Base-by-base conservation (phyloP, 2,797 vertebrate genomes). In the Calcarius lapponicus region DNA sequence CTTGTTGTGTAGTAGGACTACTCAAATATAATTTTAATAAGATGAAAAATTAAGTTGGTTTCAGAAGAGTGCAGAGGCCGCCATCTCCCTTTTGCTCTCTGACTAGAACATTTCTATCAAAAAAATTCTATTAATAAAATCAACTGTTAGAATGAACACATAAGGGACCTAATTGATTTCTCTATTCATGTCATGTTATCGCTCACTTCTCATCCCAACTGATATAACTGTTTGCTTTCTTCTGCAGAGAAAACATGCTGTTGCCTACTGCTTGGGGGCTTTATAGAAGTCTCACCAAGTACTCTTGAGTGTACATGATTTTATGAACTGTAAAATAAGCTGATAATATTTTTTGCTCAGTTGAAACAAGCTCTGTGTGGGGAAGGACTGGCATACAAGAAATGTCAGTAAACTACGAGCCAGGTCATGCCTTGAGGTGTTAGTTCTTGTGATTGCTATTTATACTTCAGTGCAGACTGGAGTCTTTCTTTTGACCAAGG, bases 391-490 rank as follows among this genome's bases (percentile, higher is more conserved):
- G 47, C 25, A 58, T 65, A 90, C 47, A 67, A 80, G 45, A 84
- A 81, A 86, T 32, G 38, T 38, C 42, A 73, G 66, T n/a, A 64
- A 94, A 67, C 74, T 70, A 22, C 3, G 38, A 94, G 90, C 80
- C 83, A 81, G 61, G 71, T 78, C 83, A 74, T 80, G 74, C 78
- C 71, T 95, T 71, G 67, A 92, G 79, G 74, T 95, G 80, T 80
- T 81, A 87, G 78, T 89, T 95, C 78, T 94, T 88, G 42, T 62
- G 79, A 86, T 48, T 86, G 53, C 71, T 93, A 50, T 94, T 96
- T 94, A 53, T 89, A 89, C 85, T 91, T 69, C 69, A 80, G 61
- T 32, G 64, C 58, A 93, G 84, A 81, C 36, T 76, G 57, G 47
- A 87, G 45, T 66, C 88, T 92, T 92, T 88, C 84, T 95, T 95